These are phyloP conservation scores for Dicentrarchus labrax DNA, from an alignment of 2,113 vertebrate genomes.

Conservation along the genomic window DNA sequence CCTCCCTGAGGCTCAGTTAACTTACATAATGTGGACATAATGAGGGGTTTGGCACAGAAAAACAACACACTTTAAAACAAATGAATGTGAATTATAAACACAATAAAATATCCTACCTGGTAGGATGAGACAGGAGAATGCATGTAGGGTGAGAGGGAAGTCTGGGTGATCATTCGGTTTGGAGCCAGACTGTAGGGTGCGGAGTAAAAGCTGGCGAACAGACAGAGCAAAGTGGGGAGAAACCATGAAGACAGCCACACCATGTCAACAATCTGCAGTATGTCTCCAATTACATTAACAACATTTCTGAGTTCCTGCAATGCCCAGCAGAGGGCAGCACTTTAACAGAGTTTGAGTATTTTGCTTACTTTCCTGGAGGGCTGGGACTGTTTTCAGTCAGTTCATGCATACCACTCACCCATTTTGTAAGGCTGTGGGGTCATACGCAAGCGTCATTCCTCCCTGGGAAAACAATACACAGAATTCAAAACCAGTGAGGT, in stretches of 20 bases:
- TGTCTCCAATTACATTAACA: background rate
- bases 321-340: constrained; percentile 66
- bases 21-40: constrained; percentile 9
- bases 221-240: constrained; percentile 36
- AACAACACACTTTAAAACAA: background rate
- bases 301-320: background rate
- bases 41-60: constrained; percentile 3
- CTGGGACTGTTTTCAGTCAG: constrained; percentile 76
- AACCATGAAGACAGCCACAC: constrained; percentile 13
- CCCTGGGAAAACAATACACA: constrained; percentile 85
- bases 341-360: background rate
- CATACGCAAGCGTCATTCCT: constrained; percentile 94
- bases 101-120: constrained; percentile 84
- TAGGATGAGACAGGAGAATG: constrained; percentile 93
- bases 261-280: background rate
- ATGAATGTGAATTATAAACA: background rate
- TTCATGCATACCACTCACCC: constrained; percentile 87
- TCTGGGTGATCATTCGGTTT: constrained; percentile 92
- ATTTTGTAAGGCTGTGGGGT: constrained; percentile 94
- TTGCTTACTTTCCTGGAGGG: constrained; percentile 55
- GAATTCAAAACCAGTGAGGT: constrained; percentile 78
- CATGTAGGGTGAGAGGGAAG: constrained; percentile 92
- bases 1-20: background rate
- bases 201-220: constrained; percentile 89
- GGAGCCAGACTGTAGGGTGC: constrained; percentile 90